These are phyloP conservation scores for Chromobotia macracanthus DNA, from an alignment of 2,797 vertebrate genomes.

Conservation along the genomic window DNA sequence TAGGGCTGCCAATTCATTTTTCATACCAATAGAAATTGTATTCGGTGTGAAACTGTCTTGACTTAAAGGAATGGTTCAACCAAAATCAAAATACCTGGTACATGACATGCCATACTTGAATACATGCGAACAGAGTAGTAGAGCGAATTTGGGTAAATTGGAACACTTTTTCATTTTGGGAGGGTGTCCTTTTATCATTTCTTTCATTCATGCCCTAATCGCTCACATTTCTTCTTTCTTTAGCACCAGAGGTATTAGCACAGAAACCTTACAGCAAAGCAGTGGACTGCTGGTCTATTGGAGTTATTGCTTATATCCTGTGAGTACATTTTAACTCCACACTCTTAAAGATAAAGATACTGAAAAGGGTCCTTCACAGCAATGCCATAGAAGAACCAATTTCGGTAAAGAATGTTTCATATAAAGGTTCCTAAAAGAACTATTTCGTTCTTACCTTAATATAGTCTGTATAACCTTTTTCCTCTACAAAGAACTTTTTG, in stretches of 20 bases:
- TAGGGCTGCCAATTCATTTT: constrained; percentile 69
- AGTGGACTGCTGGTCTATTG: constrained; percentile 98
- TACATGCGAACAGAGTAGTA: no score
- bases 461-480: no score
- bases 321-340: constrained; percentile 76
- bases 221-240: neutral
- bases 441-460: no score
- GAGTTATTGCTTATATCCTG: constrained; percentile 98
- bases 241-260: constrained; percentile 97
- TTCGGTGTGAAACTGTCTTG: neutral
- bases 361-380: no score
- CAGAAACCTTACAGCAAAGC: constrained; percentile 99
- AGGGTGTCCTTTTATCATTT: neutral
- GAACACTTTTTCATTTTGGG: neutral
- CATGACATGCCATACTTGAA: no score
- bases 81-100: neutral
- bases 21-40: neutral
- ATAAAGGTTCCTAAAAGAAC: no score
- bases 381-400: no score
- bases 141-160: no score
- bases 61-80: neutral
- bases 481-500: no score
- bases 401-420: no score
- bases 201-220: neutral
- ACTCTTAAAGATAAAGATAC: no score